Percentiles rank a stretch among this genome's conserved stretches.
phyloP scores from a whole-genome alignment of 2,888 invertebrate species.

The Thera britannica region DNA sequence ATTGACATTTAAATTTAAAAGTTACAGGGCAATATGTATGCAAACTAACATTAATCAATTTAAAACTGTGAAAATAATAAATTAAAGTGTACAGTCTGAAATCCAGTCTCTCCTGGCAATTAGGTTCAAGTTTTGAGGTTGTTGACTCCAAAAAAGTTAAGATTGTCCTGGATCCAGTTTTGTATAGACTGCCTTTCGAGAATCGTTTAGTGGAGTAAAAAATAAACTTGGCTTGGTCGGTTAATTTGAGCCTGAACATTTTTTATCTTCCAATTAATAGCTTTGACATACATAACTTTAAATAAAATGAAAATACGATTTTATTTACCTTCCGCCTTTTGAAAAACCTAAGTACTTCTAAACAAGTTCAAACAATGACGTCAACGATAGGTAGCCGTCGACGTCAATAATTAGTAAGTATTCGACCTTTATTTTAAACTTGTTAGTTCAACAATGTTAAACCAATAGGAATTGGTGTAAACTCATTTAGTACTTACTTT shows the following conservation, averaged over 20 bases:
- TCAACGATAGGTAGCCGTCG: neutral
- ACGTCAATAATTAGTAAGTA: neutral
- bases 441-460: neutral
- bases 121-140: slow-evolving; percentile 21
- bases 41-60: too few relatives aligned
- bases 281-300: too few relatives aligned
- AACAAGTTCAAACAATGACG: neutral
- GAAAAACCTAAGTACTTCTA: too few relatives aligned
- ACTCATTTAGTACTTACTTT: too few relatives aligned
- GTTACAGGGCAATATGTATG: too few relatives aligned
- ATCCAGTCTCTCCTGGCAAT: slow-evolving; percentile 6
- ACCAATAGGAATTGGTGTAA: too few relatives aligned
- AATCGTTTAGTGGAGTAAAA: neutral
- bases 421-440: neutral
- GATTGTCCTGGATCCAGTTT: slow-evolving; percentile 10
- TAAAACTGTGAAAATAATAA: too few relatives aligned
- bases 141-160: slow-evolving; percentile 18
- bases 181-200: too few relatives aligned
- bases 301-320: too few relatives aligned
- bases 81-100: neutral
- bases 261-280: too few relatives aligned
- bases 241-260: neutral
- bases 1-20: too few relatives aligned
- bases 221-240: neutral
- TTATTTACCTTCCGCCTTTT: too few relatives aligned